Percentiles rank a stretch among this genome's conserved stretches.
These are phyloP conservation scores for Drosophila falleni DNA, from an alignment of 2,888 invertebrate species.

Conservation along the genomic window DNA sequence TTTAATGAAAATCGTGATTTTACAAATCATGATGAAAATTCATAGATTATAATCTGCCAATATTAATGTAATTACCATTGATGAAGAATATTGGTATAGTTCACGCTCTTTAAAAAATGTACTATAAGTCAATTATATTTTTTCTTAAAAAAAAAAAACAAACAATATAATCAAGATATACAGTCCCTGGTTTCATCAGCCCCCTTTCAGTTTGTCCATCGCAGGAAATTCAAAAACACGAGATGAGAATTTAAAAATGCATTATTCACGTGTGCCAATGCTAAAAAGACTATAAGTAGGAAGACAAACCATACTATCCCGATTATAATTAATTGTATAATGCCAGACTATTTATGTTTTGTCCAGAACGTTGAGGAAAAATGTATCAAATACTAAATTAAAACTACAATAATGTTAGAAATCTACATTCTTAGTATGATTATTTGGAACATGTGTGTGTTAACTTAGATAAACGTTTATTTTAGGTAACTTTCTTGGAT, in stretches of 20 bases:
- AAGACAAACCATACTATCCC: conserved; percentile 23
- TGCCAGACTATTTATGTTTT: conserved; percentile 38
- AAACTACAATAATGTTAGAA: conserved; percentile 46
- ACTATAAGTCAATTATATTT: too few species aligned
- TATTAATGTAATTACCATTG: too few species aligned
- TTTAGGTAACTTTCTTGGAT: conserved; percentile 28
- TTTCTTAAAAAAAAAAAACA: too few species aligned
- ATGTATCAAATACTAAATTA: conserved; percentile 75
- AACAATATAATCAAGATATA: too few species aligned
- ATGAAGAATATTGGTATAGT: too few species aligned
- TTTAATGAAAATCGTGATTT: too few species aligned
- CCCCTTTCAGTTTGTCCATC: conserved; percentile 14
- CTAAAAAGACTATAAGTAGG: conserved; percentile 70
- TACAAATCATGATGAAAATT: too few species aligned
- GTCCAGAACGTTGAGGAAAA: conserved; percentile 60
- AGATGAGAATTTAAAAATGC: conserved; percentile 57
- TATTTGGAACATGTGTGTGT: conserved; percentile 3
- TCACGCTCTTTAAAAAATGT: too few species aligned
- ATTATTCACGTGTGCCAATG: conserved; percentile 81
- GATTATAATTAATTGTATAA: conserved; percentile 34
- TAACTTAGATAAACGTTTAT: conserved; percentile 24
- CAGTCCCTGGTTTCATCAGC: not conserved
- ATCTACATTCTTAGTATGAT: conserved; percentile 3
- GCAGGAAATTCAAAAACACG: conserved; percentile 31
- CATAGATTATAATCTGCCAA: too few species aligned